Evolutionary conservation across 2,797 vertebrate species (phyloP).

Genomic region (Phoebastria nigripes): DNA sequence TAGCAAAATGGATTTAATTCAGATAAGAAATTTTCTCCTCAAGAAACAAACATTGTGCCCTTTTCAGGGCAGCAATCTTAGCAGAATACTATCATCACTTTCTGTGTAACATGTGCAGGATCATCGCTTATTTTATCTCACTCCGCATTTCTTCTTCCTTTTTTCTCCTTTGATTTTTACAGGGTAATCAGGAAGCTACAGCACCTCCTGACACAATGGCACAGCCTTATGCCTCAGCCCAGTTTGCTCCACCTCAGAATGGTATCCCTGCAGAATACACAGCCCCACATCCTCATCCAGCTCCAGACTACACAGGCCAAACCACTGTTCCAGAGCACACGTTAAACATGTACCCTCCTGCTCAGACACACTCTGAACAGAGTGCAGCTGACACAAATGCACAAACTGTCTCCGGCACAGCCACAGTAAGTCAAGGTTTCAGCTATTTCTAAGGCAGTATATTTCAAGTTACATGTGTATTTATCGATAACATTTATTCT

Average conservation of each 20-base stretch:
- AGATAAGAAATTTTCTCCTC: neutral
- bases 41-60: neutral
- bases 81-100: neutral
- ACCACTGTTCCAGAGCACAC: conserved; percentile 88
- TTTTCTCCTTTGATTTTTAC: neutral
- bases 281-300: conserved; percentile 86
- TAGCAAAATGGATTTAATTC: neutral
- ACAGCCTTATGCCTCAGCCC: conserved; percentile 90
- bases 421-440: conserved; percentile 86
- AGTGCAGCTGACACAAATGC: conserved; percentile 83
- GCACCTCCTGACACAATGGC: conserved; percentile 94
- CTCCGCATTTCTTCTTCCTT: neutral
- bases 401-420: conserved; percentile 91
- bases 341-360: conserved; percentile 90
- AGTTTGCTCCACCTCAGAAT: conserved; percentile 90
- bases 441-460: neutral
- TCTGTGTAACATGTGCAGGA: neutral
- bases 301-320: conserved; percentile 89
- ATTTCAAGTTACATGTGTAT: neutral
- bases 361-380: conserved; percentile 90
- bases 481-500: neutral
- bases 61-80: neutral
- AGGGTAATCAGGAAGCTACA: conserved; percentile 96
- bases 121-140: neutral
- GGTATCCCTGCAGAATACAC: conserved; percentile 90